Conservation (phyloP, 2,113 vertebrate species). For the Myrmophylax atrothorax region DNA sequence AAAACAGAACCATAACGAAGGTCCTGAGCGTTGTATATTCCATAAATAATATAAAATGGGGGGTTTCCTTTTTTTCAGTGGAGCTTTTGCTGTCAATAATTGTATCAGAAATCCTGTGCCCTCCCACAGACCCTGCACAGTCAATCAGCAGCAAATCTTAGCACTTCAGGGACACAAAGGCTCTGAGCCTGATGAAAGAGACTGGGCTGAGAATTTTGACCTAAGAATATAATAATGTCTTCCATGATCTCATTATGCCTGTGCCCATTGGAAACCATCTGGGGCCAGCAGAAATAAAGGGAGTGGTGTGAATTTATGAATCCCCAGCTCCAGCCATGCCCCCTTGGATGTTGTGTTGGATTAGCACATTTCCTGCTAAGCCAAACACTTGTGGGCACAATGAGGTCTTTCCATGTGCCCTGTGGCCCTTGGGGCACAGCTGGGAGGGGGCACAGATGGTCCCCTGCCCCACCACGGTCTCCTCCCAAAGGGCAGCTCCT, state of each 20-base stretch:
- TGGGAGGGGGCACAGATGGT: neutral
- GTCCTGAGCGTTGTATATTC: constrained; percentile 20
- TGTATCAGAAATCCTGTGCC: constrained; percentile 54
- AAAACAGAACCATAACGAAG: constrained; percentile 39
- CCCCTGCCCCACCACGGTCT: too few species aligned
- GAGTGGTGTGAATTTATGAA: constrained; percentile 66
- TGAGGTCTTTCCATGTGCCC: constrained; percentile 63
- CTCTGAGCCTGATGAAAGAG: constrained; percentile 46
- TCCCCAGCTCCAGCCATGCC: constrained; percentile 52
- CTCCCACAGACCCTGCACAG: constrained; percentile 40
- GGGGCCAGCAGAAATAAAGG: constrained; percentile 65
- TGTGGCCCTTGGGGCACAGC: constrained; percentile 1
- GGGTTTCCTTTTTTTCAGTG: neutral
- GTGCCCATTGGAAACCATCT: constrained; percentile 63
- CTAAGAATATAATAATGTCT: constrained; percentile 72
- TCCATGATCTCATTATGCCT: constrained; percentile 69
- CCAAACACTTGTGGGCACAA: constrained; percentile 57
- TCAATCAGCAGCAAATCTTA: constrained; percentile 70
- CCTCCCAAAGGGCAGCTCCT: too few species aligned
- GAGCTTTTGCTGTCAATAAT: constrained; percentile 53
- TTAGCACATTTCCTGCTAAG: constrained; percentile 73
- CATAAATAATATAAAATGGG: constrained; percentile 36
- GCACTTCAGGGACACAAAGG: constrained; percentile 67
- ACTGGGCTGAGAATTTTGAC: constrained; percentile 68
- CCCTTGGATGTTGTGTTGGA: constrained; percentile 63